Percentiles rank a stretch among this genome's conserved stretches.
Evolutionary conservation across 2,797 vertebrate species (phyloP).

Genomic region (Phrynocephalus forsythii): DNA sequence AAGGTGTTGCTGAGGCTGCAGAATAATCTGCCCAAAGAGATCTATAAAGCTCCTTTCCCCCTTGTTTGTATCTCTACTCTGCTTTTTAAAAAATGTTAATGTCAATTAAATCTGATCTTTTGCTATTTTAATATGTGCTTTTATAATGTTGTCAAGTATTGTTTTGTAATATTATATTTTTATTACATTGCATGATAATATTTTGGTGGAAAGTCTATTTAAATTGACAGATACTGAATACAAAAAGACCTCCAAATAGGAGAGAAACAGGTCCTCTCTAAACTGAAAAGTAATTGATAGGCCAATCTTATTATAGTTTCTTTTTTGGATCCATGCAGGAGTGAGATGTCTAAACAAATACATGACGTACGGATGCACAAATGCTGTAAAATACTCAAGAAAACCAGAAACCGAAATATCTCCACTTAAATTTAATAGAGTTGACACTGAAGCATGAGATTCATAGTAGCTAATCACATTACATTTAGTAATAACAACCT

Average conservation of each 20-base stretch:
- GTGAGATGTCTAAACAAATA: not conserved
- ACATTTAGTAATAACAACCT: not conserved
- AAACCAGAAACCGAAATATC: not conserved
- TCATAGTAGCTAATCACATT: not conserved
- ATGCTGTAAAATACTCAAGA: not conserved
- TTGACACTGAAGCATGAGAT: not conserved
- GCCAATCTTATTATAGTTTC: not conserved
- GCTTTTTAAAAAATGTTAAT: not conserved
- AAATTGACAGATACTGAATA: not conserved
- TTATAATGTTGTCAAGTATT: not conserved
- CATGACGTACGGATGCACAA: not conserved
- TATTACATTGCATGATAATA: not conserved
- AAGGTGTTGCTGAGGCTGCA: too few species aligned
- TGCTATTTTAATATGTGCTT: not conserved
- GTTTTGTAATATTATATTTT: not conserved
- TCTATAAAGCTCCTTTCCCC: not conserved
- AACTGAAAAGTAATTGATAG: not conserved
- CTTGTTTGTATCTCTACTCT: not conserved
- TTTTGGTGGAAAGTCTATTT: not conserved
- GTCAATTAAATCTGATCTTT: not conserved
- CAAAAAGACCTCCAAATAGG: not conserved
- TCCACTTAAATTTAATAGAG: not conserved
- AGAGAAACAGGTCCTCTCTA: not conserved
- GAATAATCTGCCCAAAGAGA: not conserved
- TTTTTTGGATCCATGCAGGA: not conserved